phyloP scores from a whole-genome alignment of 2,888 invertebrate species.

The Protodeltote pygarga region DNA sequence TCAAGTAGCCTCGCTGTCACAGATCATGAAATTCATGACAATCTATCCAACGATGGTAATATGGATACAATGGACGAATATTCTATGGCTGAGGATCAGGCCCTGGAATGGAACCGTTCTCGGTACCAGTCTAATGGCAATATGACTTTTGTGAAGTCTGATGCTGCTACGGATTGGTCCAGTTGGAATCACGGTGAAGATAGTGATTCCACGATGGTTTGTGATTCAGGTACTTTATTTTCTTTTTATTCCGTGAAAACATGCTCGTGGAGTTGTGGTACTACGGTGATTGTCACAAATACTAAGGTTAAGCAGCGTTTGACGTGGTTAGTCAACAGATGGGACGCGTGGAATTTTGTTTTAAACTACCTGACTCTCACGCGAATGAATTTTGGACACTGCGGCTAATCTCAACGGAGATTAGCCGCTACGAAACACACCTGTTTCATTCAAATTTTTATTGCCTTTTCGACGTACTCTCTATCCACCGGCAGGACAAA shows the following conservation, averaged over 20 bases:
- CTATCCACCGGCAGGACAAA: no score
- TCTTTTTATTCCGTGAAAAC: neutral
- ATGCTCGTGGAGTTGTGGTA: no score
- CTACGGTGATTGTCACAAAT: no score
- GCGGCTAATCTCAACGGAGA: no score
- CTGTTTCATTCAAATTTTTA: no score
- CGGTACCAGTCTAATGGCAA: slow-evolving; percentile 19
- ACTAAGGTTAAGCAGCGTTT: no score
- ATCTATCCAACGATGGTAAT: slow-evolving; percentile 51
- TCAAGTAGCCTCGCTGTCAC: slow-evolving; percentile 46
- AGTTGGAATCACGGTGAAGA: slow-evolving; percentile 1
- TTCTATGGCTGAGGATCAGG: slow-evolving; percentile 44
- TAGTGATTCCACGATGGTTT: neutral
- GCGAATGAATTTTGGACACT: no score
- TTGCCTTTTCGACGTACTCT: no score
- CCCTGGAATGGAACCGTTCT: slow-evolving; percentile 45
- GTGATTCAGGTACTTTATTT: slow-evolving; percentile 16
- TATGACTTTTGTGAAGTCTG: slow-evolving; percentile 36
- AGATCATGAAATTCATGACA: slow-evolving; percentile 52
- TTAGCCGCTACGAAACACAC: no score
- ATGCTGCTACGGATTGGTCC: slow-evolving; percentile 28
- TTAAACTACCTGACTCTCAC: no score
- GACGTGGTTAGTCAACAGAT: no score
- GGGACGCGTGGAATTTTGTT: no score
- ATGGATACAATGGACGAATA: slow-evolving; percentile 48